Conservation (phyloP, 2,113 vertebrate species). For the Irena cyanogastra region DNA sequence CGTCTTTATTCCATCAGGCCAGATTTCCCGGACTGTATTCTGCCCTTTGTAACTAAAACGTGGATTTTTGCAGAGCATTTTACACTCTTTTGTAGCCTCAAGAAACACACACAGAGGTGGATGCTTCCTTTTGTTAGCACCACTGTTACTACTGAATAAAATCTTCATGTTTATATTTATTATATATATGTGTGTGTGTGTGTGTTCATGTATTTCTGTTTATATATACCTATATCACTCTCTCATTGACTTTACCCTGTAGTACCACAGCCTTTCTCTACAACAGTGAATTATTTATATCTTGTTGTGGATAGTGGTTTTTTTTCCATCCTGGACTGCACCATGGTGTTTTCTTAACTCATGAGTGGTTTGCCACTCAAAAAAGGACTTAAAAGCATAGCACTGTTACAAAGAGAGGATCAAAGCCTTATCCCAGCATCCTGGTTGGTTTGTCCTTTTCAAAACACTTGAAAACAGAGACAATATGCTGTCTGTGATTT, state of each 20-base stretch:
- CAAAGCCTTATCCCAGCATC: slow-evolving; percentile 50
- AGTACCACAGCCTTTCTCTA: not conserved
- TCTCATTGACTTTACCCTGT: not conserved
- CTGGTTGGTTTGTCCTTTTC: slow-evolving; percentile 40
- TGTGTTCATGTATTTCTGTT: not conserved
- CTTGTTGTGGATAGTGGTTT: not conserved
- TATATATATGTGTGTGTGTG: not conserved
- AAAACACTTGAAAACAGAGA: slow-evolving; percentile 49
- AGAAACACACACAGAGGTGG: not conserved
- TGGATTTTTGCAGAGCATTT: not conserved
- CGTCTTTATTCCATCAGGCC: not conserved
- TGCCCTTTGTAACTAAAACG: slow-evolving; percentile 9
- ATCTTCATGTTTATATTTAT: not conserved
- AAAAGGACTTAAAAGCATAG: slow-evolving; percentile 38
- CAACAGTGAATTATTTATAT: slow-evolving; percentile 12
- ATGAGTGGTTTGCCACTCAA: slow-evolving; percentile 17
- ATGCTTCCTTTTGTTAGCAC: not conserved
- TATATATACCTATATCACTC: not conserved
- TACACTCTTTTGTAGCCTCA: not conserved
- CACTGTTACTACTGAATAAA: not conserved
- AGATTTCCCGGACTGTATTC: not conserved
- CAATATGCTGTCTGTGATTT: slow-evolving; percentile 5
- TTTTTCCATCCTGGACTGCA: not conserved
- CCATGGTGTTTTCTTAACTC: slow-evolving; percentile 9
- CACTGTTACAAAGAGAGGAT: slow-evolving; percentile 46